These are phyloP conservation scores for Scaeva pyrastri DNA, from an alignment of 2,888 invertebrate species.

Conservation along the genomic window DNA sequence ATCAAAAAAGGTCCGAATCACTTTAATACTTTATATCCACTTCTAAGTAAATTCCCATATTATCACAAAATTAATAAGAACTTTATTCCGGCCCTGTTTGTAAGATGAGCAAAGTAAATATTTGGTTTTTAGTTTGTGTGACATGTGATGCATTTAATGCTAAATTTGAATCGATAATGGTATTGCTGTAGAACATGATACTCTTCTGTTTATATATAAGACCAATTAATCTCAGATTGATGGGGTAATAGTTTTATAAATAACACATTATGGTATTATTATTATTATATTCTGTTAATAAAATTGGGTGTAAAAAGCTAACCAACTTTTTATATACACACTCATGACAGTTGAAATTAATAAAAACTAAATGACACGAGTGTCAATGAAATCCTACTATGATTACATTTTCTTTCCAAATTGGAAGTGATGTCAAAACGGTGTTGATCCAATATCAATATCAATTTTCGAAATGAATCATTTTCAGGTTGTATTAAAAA, in stretches of 20 bases:
- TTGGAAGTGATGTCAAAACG: too few species aligned
- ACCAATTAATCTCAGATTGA: constrained; percentile 59
- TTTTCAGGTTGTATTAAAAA: too few species aligned
- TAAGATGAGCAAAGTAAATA: constrained; percentile 25
- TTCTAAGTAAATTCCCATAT: too few species aligned
- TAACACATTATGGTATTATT: constrained; percentile 30
- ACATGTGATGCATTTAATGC: constrained; percentile 54
- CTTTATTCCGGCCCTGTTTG: neutral
- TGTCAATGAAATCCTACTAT: too few species aligned
- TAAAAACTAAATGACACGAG: too few species aligned
- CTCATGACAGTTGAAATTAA: too few species aligned
- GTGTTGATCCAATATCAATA: too few species aligned
- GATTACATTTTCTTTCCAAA: too few species aligned
- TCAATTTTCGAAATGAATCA: too few species aligned
- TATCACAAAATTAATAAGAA: too few species aligned
- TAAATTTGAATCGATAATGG: constrained; percentile 26
- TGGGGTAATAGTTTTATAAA: constrained; percentile 57
- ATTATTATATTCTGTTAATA: constrained; percentile 15
- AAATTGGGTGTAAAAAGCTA: neutral
- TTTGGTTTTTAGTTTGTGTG: constrained; percentile 48
- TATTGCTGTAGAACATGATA: constrained; percentile 24
- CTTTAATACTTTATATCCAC: too few species aligned
- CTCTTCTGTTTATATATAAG: neutral
- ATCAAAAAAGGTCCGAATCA: too few species aligned
- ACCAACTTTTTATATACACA: neutral